Percentiles rank a stretch among this genome's conserved stretches.
Conservation (phyloP, 2,797 vertebrate species). For the Eptatretus atami region DNA sequence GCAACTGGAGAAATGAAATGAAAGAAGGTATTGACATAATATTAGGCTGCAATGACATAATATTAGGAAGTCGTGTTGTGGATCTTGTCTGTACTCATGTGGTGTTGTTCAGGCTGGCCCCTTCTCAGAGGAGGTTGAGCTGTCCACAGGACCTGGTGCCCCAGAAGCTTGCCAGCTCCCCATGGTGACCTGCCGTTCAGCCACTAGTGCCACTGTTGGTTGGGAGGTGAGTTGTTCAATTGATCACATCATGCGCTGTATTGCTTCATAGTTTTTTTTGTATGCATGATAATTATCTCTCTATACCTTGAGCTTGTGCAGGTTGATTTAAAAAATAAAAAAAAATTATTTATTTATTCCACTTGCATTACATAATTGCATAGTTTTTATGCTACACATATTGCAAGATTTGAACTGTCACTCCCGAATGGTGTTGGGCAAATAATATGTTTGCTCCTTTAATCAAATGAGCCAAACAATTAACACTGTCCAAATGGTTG, state of each 20-base stretch:
- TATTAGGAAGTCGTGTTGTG: too few relatives aligned
- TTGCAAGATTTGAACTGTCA: not conserved
- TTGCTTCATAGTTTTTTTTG: too few relatives aligned
- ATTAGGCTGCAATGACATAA: too few relatives aligned
- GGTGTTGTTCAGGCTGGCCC: constrained; percentile 35
- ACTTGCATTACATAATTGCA: not conserved
- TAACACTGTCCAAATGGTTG: too few relatives aligned
- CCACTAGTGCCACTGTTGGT: constrained; percentile 46
- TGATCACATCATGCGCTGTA: not conserved
- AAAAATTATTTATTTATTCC: not conserved
- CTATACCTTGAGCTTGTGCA: not conserved
- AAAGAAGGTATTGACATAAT: too few relatives aligned
- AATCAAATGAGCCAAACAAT: too few relatives aligned
- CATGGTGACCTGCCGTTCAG: constrained; percentile 39
- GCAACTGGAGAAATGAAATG: too few relatives aligned
- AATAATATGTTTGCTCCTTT: too few relatives aligned
- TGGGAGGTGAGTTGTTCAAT: constrained; percentile 44
- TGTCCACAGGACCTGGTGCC: constrained; percentile 59
- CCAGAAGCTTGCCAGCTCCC: constrained; percentile 54
- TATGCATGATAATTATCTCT: constrained; percentile 5
- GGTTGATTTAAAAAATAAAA: not conserved
- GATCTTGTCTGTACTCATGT: too few relatives aligned
- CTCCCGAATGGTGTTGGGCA: too few relatives aligned
- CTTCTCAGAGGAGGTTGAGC: constrained; percentile 46
- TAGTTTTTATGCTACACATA: constrained; percentile 8